These are phyloP conservation scores for Leucoma salicis DNA, from an alignment of 2,888 invertebrate genomes.

Conservation along the genomic window DNA sequence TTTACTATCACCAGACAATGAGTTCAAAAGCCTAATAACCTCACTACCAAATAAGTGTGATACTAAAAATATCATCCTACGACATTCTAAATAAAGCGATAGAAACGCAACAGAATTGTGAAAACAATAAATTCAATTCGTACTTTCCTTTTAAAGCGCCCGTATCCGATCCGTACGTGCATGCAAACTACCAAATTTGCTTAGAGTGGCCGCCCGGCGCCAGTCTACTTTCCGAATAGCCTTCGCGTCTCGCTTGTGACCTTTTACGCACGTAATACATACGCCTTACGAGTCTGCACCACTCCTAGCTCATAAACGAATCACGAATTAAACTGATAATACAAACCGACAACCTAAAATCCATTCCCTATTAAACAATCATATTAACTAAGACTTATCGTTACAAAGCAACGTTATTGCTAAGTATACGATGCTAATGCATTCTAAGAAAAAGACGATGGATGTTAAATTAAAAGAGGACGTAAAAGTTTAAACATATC, in stretches of 20 bases:
- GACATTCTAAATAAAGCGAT: constrained; percentile 7
- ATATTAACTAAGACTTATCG: no score
- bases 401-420: no score
- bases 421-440: no score
- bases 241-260: constrained; percentile 78
- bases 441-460: no score
- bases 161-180: constrained; percentile 21
- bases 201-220: constrained; percentile 67
- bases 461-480: no score
- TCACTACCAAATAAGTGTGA: neutral
- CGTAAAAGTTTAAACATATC: no score
- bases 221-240: constrained; percentile 78
- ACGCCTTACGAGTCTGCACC: constrained; percentile 52
- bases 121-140: constrained; percentile 17
- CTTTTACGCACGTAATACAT: constrained; percentile 69
- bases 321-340: constrained; percentile 33
- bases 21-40: neutral
- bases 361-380: no score
- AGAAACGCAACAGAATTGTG: constrained; percentile 18
- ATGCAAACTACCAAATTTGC: constrained; percentile 69
- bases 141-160: constrained; percentile 32
- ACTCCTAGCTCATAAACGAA: constrained; percentile 58
- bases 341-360: constrained; percentile 35
- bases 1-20: neutral
- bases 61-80: neutral